These are phyloP conservation scores for Gallinago solitaria DNA, from an alignment of 2,797 vertebrate genomes.

Conservation along the genomic window DNA sequence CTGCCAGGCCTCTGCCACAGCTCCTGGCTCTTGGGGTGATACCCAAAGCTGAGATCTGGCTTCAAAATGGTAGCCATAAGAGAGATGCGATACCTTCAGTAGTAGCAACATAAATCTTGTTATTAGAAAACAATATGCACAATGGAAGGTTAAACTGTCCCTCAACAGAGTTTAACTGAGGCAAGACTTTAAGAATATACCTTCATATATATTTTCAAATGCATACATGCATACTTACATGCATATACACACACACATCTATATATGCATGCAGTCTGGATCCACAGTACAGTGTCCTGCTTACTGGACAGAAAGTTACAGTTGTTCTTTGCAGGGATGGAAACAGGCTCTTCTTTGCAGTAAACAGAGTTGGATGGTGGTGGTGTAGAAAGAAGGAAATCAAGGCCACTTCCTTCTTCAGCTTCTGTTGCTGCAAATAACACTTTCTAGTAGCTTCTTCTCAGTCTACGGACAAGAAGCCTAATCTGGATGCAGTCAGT, in stretches of 20 bases:
- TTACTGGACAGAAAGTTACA: neutral
- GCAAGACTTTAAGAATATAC: neutral
- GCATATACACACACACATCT: rapidly evolving
- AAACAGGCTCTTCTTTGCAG: neutral
- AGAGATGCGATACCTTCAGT: neutral
- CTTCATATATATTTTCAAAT: neutral
- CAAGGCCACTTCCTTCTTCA: neutral
- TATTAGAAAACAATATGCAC: neutral
- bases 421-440: neutral
- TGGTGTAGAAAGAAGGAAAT: neutral
- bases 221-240: neutral
- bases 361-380: neutral
- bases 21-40: neutral
- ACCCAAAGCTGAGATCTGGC: neutral
- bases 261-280: neutral
- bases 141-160: neutral
- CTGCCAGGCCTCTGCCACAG: neutral
- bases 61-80: neutral
- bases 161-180: neutral
- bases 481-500: neutral
- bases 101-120: neutral
- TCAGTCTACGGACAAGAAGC: neutral
- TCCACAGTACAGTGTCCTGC: neutral
- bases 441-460: neutral
- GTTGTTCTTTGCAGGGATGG: neutral